phyloP scores from a whole-genome alignment of 2,888 invertebrate species.

The Chalcis sispes region DNA sequence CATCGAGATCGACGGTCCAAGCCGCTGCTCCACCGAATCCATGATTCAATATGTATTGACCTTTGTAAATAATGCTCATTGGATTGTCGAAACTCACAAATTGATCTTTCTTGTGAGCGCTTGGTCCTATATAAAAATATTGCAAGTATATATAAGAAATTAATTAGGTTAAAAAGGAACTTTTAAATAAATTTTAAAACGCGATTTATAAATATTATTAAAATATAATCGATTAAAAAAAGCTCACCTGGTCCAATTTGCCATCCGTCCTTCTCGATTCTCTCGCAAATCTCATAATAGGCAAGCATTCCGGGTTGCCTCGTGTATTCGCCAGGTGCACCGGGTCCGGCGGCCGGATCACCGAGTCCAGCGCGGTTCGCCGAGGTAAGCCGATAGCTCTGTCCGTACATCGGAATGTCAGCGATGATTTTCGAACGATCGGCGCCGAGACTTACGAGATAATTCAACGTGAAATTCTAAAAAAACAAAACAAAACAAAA shows the following conservation, averaged over 20 bases:
- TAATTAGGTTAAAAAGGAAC: too few species aligned
- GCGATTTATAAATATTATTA: too few species aligned
- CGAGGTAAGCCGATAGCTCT: slow-evolving; percentile 84
- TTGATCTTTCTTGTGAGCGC: slow-evolving; percentile 86
- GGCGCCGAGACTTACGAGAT: slow-evolving; percentile 85
- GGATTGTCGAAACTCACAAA: slow-evolving; percentile 95
- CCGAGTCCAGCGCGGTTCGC: slow-evolving; percentile 78
- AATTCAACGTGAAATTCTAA: slow-evolving; percentile 88
- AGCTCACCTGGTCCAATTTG: slow-evolving; percentile 64
- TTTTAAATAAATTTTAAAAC: too few species aligned
- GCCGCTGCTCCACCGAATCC: slow-evolving; percentile 89
- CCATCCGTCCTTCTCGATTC: slow-evolving; percentile 74
- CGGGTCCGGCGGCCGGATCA: slow-evolving; percentile 84
- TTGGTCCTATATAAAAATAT: slow-evolving; percentile 79
- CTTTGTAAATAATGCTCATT: slow-evolving; percentile 86
- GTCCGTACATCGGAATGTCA: slow-evolving; percentile 92
- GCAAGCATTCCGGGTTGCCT: slow-evolving; percentile 92
- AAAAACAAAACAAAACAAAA: too few species aligned
- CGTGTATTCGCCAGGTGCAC: slow-evolving; percentile 88
- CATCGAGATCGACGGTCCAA: slow-evolving; percentile 93
- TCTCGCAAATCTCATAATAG: slow-evolving; percentile 90
- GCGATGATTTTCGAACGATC: slow-evolving; percentile 86
- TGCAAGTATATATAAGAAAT: background rate
- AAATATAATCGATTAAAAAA: background rate
- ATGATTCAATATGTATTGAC: slow-evolving; percentile 84